Evolutionary conservation across 1,140 invertebrate species (phyloP).

Genomic region (Aphelenchoides besseyi): DNA sequence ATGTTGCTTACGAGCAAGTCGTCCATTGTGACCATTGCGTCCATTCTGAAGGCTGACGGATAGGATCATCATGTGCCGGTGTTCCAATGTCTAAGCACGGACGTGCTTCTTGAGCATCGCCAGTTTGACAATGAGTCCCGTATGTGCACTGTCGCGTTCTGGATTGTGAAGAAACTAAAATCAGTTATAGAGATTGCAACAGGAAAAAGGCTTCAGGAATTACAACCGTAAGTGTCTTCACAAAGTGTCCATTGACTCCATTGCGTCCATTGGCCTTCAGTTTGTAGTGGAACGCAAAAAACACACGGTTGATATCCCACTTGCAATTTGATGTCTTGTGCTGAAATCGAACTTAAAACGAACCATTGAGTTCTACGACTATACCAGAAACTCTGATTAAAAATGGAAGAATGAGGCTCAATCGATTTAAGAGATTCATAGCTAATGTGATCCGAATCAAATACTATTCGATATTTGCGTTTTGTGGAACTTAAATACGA

Average conservation of each 20-base stretch:
- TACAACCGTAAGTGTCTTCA: slow-evolving; percentile 7
- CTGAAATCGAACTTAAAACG: no score
- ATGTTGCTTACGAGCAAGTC: no score
- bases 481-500: no score
- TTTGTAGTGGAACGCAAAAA: not conserved
- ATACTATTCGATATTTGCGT: no score
- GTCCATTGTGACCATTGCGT: slow-evolving; percentile 6
- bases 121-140: not conserved
- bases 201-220: not conserved
- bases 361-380: no score
- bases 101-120: slow-evolving; percentile 9
- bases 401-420: no score
- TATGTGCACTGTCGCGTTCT: not conserved
- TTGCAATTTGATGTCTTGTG: not conserved
- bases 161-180: slow-evolving; percentile 9
- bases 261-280: not conserved
- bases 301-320: not conserved
- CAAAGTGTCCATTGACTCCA: not conserved
- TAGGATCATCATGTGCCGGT: not conserved
- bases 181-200: not conserved
- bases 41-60: not conserved
- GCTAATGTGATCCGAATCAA: no score
- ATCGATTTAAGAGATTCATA: no score
- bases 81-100: not conserved
- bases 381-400: no score